Base-by-base conservation (phyloP, 2,797 vertebrate species). In the Cuniculus paca region DNA sequence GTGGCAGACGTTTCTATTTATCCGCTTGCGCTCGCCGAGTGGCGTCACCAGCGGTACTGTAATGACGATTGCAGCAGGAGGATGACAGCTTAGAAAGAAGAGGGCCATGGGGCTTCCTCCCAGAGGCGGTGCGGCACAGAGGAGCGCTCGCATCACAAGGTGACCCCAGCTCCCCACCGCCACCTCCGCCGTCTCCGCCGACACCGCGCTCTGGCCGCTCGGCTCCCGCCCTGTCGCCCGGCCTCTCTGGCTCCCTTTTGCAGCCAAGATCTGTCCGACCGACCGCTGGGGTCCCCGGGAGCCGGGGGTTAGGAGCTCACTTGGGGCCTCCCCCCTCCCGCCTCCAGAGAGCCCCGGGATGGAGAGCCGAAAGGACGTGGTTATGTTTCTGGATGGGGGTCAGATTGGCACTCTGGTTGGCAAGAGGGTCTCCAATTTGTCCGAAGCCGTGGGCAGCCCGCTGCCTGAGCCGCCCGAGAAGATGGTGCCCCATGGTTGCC, bases 51-150 rank as follows among this genome's bases (percentile, higher is more conserved):
- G 99, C 99, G 99, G 99, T 99, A 99, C 99, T 98, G 99, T 99
- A 99, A 99, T 99, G 99, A 99, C 99, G 99, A 99, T 98, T 98
- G 99, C 99, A 99, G 99, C 99, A 99, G 99, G 99, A 99, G 99
- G 99, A 99, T 99, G 99, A 99, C 99, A 99, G 99, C 99, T 99
- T 99, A 99, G 99, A 99, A 99, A 99, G 99, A 99, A 99, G 99
- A 99, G 99, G 99, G 99, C 99, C 99, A 99, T 99, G 99, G 99
- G 99, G 99, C 99, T 99, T 99, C 99, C 99, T 99, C 99, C 99
- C 99, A 99, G 99, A 99, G 99, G 99, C 99, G 98, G 99, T 98
- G 98, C 98, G 98, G 99, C 99, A 98, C 99, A 99, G 99, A 98
- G 98, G 98, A 99, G 99, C 98, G 98, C 98, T 99, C 98, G 98